phyloP scores from a whole-genome alignment of 1,140 invertebrate genomes.

The Bemisia tabaci region DNA sequence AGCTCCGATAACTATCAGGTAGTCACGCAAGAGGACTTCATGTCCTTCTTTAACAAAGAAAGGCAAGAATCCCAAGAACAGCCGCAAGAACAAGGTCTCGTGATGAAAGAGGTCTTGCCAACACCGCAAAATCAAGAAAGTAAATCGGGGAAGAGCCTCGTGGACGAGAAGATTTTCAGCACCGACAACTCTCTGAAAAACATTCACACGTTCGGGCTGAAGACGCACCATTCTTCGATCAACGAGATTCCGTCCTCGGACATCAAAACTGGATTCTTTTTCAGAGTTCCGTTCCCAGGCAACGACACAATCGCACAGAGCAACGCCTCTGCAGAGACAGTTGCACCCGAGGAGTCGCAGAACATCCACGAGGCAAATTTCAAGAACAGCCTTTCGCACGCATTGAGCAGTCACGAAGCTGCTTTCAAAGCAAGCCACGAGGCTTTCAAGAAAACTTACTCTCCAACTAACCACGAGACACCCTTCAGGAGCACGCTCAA shows the following conservation, averaged over 20 bases:
- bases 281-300: neutral
- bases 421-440: no score
- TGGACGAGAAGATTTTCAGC: neutral
- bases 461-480: no score
- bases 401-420: no score
- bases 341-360: neutral
- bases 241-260: neutral
- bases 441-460: no score
- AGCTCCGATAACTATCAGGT: conserved; percentile 8
- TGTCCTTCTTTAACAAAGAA: conserved; percentile 4
- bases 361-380: neutral
- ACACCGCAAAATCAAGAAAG: neutral
- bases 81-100: conserved; percentile 22
- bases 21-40: conserved; percentile 8
- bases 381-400: neutral
- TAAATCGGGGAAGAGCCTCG: neutral
- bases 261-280: neutral
- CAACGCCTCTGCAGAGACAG: neutral
- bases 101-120: neutral
- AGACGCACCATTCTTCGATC: neutral
- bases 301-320: neutral
- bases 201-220: neutral
- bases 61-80: conserved; percentile 30
- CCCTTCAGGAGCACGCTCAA: no score
- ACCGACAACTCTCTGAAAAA: neutral